Evolutionary conservation across 2,888 invertebrate genomes (phyloP), one percentile per base, ranked within the genome.

Genomic region (Archips xylosteana): DNA sequence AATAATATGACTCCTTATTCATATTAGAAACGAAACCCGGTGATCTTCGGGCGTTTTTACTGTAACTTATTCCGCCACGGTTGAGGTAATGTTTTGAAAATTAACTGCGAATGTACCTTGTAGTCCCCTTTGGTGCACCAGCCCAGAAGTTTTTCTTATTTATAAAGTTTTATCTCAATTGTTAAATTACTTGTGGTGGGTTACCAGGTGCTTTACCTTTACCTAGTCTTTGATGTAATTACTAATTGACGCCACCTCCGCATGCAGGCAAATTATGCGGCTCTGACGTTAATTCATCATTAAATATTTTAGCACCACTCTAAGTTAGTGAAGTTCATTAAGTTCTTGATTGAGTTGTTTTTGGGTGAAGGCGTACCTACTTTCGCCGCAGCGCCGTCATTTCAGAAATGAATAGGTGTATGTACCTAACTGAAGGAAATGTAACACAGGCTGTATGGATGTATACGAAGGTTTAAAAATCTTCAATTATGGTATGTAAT

Each of bases 251-350:
- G 73, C 69, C 39, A 73, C 63, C 73, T 64, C 73, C 69, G 68
- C 68, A 73, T 69, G 60, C 73, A 69, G 59, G 60, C 49, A 69
- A 74, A 74, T 76, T 83, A 84, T 82, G 85, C 85, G 81, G 83
- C 69, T 81, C 81, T 83, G 84, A 84, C 86, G 87, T 87, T 89
- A 91, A 89, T 90, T 88, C 84, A 83, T 84, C 85, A 88, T 86
- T 90, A 88, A 92, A 94, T 94, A 92, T 92, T 92, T 93, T 85
- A 94, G 86, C 80, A 87, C 89, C 92, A 93, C 93, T 94, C 85
- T 86, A 93, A 94, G 86, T 94, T 92, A 79, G 87, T 83, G 78
- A 90, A 93, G 89, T 93, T 92, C 87, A 89, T 92, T 89, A 89
- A 89, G 87, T 87, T 83, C 87, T 87, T 89, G 89, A 92, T 92